Base-by-base conservation (phyloP, 2,797 vertebrate genomes). In the Xenops minutus region DNA sequence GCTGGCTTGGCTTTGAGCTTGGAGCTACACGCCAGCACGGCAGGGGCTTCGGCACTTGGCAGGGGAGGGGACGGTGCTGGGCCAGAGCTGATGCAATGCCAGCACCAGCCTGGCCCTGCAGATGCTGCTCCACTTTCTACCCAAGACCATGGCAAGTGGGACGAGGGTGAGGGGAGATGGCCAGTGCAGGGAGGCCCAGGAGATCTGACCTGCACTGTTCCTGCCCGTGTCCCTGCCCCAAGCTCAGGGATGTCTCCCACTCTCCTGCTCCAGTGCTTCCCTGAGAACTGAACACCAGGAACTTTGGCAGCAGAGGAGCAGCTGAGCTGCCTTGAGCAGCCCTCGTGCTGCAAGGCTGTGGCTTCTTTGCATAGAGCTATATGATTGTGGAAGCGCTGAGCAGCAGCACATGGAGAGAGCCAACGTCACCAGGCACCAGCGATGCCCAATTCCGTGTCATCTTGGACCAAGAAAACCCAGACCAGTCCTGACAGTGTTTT, bases 41-140 rank as follows among this genome's bases (percentile, higher is more conserved):
- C 93, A 52, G 95, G 96, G 94, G 93, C 90, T 95, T 87, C 10
- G 8, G 88, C 80, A 78, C 92, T 95, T 94, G 95, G 93, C 95
- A 92, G 89, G 67, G 89, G 72, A 94, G 85, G 89, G 95, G 64
- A 91, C 1, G 5, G 76, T 89, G 93, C 81, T 7, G 61, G 82
- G 95, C 91, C 92, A 95, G 89, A 32, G 82, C 78, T 95, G 93
- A 63, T 85, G 93, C 75, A 49, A 75, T 14, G 87, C 93, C 88
- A 83, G 12, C 13, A 13, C 24, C 5, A 93, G 83, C 76, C 77
- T 43, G 77, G 92, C 80, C 54, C 62, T 74, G 92, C 91, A 64
- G 91, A 81, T 73, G 61, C 95, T 93, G 93, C 80, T 94, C 74
- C 77, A 64, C 62, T 95, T 93, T 81, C 46, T 39, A 41, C 29